Base-by-base conservation (phyloP, 2,113 vertebrate genomes). In the Passer domesticus region DNA sequence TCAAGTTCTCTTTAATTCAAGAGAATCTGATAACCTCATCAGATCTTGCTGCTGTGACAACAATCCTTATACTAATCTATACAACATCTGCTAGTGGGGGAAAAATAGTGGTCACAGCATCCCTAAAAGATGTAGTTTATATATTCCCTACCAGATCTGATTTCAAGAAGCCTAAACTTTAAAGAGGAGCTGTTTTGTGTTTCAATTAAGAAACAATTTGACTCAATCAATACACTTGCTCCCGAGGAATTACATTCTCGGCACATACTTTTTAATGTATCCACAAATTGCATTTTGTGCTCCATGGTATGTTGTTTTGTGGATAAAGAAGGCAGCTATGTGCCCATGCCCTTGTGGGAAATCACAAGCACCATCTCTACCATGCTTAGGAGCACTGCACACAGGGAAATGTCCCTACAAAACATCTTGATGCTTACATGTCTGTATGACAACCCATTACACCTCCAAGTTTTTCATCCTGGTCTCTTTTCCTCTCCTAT, bases 151-250 rank as follows among this genome's bases (percentile, higher is more conserved):
- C n/a, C 30, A 79, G 25, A 59, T 77, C 56, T 27, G 11, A 85
- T 73, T 84, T 85, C 62, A 89, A 89, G 70, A 46, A 89, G 58
- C 69, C 46, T 73, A 66, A 92, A 85, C 60, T 53, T 83, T 87
- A 87, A 95, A 91, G 69, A 95, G 66, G 30, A 92, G 62, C 16
- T 53, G 22, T 4, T 94, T 69, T 69, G 44, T 56, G 28, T 50
- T 84, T 95, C 84, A 85, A 20, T 94, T 92, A 95, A 73, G 72
- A 75, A 84, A 83, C 46, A 76, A 69, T 87, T 89, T 64, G 22
- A 84, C 37, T 56, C 80, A 1, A 92, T 75, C 68, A 64, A 49
- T 74, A 75, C 13, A 4, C 16, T 92, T 60, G 49, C 52, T 92
- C 17, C 44, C 11, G 6, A 90, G 43, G 41, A 89, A 50, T 75